Base-by-base conservation (phyloP, 2,797 vertebrate species). In the Propithecus deckenii region DNA sequence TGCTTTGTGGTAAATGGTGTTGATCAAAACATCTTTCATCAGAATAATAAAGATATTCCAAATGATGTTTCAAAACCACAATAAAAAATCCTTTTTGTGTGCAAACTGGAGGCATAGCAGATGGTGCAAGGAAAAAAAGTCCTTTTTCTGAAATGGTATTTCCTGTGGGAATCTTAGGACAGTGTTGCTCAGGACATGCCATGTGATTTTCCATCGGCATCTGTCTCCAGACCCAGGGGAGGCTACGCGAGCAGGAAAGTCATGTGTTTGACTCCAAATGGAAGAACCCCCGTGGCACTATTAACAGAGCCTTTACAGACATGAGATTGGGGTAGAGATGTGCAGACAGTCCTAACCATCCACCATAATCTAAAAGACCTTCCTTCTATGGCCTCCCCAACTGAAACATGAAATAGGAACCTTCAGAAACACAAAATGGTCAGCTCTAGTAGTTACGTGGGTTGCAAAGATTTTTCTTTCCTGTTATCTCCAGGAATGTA, bases 41-140 rank as follows among this genome's bases (percentile, higher is more conserved):
- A 95, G 52, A 97, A 96, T 81, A 86, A 84, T 46, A 57, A 69
- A 92, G 55, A 93, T 94, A 93, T 86, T 96, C 55, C 52, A 97
- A 59, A 22, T 32, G 65, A 15, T 57, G 41, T 81, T 93, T 92
- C 95, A 94, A 92, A 79, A 59, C 83, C 86, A 63, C 52, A 74
- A 32, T 48, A 69, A 67, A 91, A 93, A 95, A 32, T 84, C 20
- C 13, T 30, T 84, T 81, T 74, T 50, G 65, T 96, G 52, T 50
- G 30, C 65, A 35, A 65, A 89, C 61, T 46, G 46, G 35, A 97
- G 91, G 74, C 88, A 86, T 15, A 83, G 23, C 3, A 50, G 72
- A 92, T 72, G 32, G 59, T 75, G 2, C 15, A 86, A 93, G 76
- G 17, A 30, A 41, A 61, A 15, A 22, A 48, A 32, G 25, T 75